phyloP scores from a whole-genome alignment of 1,140 invertebrate genomes.

The Hycleus cichorii region DNA sequence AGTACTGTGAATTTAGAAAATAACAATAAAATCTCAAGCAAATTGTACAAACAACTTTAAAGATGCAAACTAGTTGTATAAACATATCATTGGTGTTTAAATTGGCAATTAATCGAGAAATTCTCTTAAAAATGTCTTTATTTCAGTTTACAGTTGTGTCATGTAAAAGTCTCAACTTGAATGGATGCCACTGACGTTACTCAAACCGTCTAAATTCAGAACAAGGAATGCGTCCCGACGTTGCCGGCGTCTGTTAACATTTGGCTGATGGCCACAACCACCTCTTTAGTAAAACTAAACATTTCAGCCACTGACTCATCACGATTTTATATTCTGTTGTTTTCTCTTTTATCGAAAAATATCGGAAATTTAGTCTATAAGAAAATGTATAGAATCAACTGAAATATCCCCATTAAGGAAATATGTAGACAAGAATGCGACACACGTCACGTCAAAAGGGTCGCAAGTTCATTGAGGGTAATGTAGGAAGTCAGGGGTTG shows the following conservation, averaged over 20 bases:
- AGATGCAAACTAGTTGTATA: too few species aligned
- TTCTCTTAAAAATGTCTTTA: too few species aligned
- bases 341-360: too few species aligned
- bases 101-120: too few species aligned
- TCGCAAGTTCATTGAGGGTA: conserved; percentile 9
- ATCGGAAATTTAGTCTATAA: too few species aligned
- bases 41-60: too few species aligned
- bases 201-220: conserved; percentile 26
- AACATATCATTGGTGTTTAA: too few species aligned
- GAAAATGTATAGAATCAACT: too few species aligned
- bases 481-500: conserved; percentile 18
- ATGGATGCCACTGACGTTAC: conserved; percentile 33
- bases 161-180: conserved; percentile 8
- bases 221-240: conserved; percentile 30
- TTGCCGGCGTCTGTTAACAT: conserved; percentile 20
- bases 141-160: too few species aligned
- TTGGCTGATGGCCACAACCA: conserved; percentile 33
- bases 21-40: too few species aligned
- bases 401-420: conserved; percentile 14
- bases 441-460: conserved; percentile 8
- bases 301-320: conserved; percentile 25
- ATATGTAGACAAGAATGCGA: conserved; percentile 13
- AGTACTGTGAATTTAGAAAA: too few species aligned
- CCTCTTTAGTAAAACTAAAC: conserved; percentile 26
- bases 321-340: background rate